phyloP scores from a whole-genome alignment of 2,888 invertebrate species.

The Leptopilina drosophilae region DNA sequence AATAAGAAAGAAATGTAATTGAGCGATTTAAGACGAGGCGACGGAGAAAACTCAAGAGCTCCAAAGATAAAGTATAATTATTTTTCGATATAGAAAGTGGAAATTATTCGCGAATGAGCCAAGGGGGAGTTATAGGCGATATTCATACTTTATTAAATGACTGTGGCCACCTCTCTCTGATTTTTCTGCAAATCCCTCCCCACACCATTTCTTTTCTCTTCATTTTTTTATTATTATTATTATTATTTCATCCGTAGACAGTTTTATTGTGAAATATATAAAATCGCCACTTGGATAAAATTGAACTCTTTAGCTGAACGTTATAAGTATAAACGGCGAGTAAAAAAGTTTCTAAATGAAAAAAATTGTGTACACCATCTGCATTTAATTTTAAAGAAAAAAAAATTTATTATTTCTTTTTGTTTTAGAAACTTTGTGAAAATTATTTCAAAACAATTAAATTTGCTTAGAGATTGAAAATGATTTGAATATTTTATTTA shows the following conservation, averaged over 20 bases:
- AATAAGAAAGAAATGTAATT: conserved; percentile 70
- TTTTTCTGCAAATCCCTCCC: conserved; percentile 51
- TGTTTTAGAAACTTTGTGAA: no score
- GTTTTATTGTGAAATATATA: conserved; percentile 39
- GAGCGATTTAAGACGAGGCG: conserved; percentile 72
- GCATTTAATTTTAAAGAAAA: neutral
- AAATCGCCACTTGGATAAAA: conserved; percentile 38
- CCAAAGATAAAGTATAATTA: conserved; percentile 76
- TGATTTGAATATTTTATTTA: no score
- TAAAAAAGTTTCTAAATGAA: conserved; percentile 14
- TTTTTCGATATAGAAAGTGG: conserved; percentile 76
- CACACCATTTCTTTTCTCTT: conserved; percentile 46
- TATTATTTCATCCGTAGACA: conserved; percentile 31
- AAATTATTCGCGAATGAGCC: conserved; percentile 75
- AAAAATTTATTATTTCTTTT: no score
- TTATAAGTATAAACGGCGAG: neutral
- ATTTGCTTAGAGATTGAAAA: no score
- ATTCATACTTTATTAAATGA: conserved; percentile 77
- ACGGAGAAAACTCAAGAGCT: conserved; percentile 51
- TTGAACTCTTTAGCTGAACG: conserved; percentile 28
- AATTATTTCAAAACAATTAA: no score
- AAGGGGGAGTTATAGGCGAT: conserved; percentile 73
- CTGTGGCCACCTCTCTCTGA: conserved; percentile 56
- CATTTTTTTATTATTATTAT: conserved; percentile 47
- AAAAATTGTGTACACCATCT: neutral